Evolutionary conservation across 2,888 invertebrate genomes (phyloP).

Genomic region (Asteroscopus sphinx): DNA sequence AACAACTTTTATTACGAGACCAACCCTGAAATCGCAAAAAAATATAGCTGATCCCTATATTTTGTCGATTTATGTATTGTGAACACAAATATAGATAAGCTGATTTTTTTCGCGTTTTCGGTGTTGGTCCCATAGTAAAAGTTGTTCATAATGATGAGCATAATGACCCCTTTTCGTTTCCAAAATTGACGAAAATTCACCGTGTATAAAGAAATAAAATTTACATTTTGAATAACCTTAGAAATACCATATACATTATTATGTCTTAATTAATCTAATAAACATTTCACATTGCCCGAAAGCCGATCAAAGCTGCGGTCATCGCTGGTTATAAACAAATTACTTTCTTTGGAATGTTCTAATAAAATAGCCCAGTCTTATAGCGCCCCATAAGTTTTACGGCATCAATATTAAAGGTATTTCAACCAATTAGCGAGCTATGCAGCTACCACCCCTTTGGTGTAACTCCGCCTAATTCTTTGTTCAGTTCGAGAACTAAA

Average conservation of each 20-base stretch:
- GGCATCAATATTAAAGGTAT: slow-evolving; percentile 62
- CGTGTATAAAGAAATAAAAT: too few relatives aligned
- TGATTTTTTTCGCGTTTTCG: too few relatives aligned
- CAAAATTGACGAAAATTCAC: too few relatives aligned
- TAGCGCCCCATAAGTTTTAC: slow-evolving; percentile 57
- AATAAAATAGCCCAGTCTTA: slow-evolving; percentile 56
- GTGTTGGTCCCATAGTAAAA: too few relatives aligned
- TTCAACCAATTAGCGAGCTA: slow-evolving; percentile 76
- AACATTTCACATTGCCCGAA: slow-evolving; percentile 21
- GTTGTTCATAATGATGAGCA: too few relatives aligned
- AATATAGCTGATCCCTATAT: too few relatives aligned
- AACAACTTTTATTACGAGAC: too few relatives aligned
- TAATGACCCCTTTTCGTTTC: too few relatives aligned
- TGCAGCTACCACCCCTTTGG: slow-evolving; percentile 72
- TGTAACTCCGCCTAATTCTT: slow-evolving; percentile 72
- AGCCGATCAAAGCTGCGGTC: slow-evolving; percentile 18
- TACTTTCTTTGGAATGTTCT: slow-evolving; percentile 43
- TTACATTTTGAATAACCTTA: too few relatives aligned
- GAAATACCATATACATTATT: slow-evolving; percentile 1
- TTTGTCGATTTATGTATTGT: too few relatives aligned
- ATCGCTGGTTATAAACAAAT: slow-evolving; percentile 48
- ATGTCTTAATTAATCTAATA: slow-evolving; percentile 36
- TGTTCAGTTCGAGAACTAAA: slow-evolving; percentile 62
- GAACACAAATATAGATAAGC: too few relatives aligned
- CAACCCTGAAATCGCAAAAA: too few relatives aligned